phyloP scores from a whole-genome alignment of 2,113 vertebrate species.

The Colaptes auratus region DNA sequence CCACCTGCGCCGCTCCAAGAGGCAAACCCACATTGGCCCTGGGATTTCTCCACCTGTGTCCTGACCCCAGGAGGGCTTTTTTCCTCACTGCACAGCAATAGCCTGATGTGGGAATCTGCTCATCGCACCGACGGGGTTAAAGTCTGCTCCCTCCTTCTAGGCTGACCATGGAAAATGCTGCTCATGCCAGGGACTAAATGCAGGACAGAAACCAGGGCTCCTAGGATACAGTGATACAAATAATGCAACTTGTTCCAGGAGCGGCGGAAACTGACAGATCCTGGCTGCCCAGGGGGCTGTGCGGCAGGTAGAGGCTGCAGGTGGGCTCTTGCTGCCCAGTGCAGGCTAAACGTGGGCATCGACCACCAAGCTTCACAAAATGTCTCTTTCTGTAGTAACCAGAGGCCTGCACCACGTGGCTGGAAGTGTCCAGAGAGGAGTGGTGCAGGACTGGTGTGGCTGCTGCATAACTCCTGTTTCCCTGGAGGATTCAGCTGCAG shows the following conservation, averaged over 20 bases:
- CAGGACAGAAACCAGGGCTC: constrained; percentile 36
- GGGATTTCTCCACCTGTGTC: neutral
- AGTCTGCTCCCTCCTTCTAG: neutral
- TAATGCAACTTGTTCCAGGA: constrained; percentile 27
- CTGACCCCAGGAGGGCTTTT: neutral
- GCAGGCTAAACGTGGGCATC: neutral
- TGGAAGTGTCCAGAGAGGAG: neutral
- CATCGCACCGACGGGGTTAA: neutral
- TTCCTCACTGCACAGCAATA: neutral
- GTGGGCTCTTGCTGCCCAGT: neutral
- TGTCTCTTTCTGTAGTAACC: neutral
- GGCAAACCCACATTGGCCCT: rapidly evolving
- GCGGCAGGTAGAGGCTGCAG: neutral
- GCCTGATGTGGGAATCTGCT: neutral
- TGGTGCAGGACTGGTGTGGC: neutral
- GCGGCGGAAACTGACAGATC: neutral
- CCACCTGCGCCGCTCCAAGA: neutral
- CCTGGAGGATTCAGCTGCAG: neutral
- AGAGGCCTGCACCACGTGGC: neutral
- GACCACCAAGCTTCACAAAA: neutral
- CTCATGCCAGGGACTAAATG: neutral
- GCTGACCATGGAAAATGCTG: constrained; percentile 53
- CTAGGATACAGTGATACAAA: constrained; percentile 64
- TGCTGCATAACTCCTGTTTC: neutral
- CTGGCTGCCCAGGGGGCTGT: neutral